These are phyloP conservation scores for Ostrea edulis DNA, from an alignment of 1,140 invertebrate genomes.

Conservation along the genomic window DNA sequence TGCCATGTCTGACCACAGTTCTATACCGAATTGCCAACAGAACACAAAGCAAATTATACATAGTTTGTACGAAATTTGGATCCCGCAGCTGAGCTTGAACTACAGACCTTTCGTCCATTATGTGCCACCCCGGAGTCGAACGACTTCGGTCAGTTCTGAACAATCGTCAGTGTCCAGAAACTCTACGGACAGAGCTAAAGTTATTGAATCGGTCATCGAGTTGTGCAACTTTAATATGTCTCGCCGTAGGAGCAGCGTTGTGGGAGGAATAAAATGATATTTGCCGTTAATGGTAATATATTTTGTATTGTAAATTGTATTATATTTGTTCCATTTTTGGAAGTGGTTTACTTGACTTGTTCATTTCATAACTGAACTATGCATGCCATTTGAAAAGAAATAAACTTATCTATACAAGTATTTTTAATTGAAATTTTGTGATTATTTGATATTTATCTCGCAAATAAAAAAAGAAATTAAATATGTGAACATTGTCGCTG, in stretches of 20 bases:
- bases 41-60: conserved; percentile 30
- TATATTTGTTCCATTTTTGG: too few species aligned
- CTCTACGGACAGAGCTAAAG: neutral
- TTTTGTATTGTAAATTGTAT: too few species aligned
- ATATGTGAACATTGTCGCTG: too few species aligned
- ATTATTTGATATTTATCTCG: neutral
- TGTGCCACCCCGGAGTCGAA: neutral
- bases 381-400: too few species aligned
- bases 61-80: conserved; percentile 25
- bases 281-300: neutral
- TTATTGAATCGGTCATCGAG: neutral
- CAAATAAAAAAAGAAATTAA: neutral
- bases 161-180: neutral
- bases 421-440: too few species aligned
- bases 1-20: conserved; percentile 6
- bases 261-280: conserved; percentile 6
- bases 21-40: neutral
- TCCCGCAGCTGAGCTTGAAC: conserved; percentile 9
- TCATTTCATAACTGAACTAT: too few species aligned
- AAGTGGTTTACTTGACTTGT: too few species aligned
- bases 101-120: conserved; percentile 25
- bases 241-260: neutral
- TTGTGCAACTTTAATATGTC: conserved; percentile 5
- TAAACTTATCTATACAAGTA: too few species aligned
- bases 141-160: conserved; percentile 17